Percentiles rank a stretch among this genome's conserved stretches.
phyloP scores from a whole-genome alignment of 2,888 invertebrate genomes.

The Fissipunctia ypsillon region DNA sequence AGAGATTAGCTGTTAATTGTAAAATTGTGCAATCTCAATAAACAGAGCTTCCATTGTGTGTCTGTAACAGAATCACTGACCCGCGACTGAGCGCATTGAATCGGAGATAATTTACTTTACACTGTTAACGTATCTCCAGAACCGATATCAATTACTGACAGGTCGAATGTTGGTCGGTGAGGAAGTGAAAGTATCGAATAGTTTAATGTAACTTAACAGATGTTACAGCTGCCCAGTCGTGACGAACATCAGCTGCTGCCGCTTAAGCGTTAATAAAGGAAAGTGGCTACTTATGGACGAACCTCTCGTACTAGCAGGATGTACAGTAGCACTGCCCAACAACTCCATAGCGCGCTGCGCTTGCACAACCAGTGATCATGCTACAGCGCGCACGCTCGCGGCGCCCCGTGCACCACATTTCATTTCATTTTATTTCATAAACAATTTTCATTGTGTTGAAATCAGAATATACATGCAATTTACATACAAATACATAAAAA shows the following conservation, averaged over 20 bases:
- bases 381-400: not conserved
- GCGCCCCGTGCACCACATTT: not conserved
- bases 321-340: not conserved
- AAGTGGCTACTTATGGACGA: constrained; percentile 15
- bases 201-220: constrained; percentile 32
- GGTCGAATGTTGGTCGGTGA: constrained; percentile 10
- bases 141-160: constrained; percentile 8
- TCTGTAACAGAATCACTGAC: constrained; percentile 2
- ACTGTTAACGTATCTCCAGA: constrained; percentile 2
- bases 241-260: constrained; percentile 33
- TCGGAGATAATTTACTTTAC: not conserved
- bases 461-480: too few relatives aligned
- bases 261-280: constrained; percentile 8
- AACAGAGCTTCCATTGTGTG: not conserved
- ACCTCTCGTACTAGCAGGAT: not conserved
- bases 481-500: too few relatives aligned
- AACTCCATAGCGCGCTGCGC: not conserved
- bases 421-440: too few relatives aligned
- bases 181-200: constrained; percentile 42
- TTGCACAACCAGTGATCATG: not conserved
- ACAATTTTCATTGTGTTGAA: too few relatives aligned
- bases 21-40: not conserved
- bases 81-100: not conserved
- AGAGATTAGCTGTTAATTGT: not conserved
- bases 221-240: too few relatives aligned